Evolutionary conservation across 2,888 invertebrate genomes (phyloP).

Genomic region (Cyrtodaria siliqua): DNA sequence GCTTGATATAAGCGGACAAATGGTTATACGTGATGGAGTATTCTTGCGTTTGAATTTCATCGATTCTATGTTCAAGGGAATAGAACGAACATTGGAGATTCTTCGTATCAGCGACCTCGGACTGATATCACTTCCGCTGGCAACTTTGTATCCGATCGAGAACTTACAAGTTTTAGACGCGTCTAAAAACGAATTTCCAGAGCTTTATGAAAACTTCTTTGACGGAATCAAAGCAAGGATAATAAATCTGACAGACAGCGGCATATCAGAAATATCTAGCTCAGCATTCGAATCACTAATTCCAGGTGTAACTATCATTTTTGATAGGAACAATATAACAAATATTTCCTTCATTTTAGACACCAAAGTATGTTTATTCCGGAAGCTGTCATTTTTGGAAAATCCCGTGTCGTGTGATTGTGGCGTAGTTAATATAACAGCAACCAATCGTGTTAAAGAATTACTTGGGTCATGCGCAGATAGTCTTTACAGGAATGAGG

Average conservation of each 20-base stretch:
- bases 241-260: constrained; percentile 47
- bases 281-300: constrained; percentile 46
- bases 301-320: constrained; percentile 41
- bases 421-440: constrained; percentile 45
- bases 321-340: constrained; percentile 56
- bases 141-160: constrained; percentile 37
- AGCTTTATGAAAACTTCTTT: constrained; percentile 56
- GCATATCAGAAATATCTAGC: constrained; percentile 40
- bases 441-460: constrained; percentile 44
- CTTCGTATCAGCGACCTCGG: constrained; percentile 44
- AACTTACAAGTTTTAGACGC: constrained; percentile 44
- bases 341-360: constrained; percentile 60
- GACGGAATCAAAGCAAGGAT: constrained; percentile 35
- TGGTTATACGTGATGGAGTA: constrained; percentile 18
- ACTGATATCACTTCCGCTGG: constrained; percentile 48
- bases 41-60: constrained; percentile 37
- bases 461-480: constrained; percentile 51
- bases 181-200: constrained; percentile 53
- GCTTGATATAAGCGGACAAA: constrained; percentile 58
- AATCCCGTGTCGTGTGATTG: constrained; percentile 61
- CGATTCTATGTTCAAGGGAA: constrained; percentile 58
- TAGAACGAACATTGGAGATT: constrained; percentile 48
- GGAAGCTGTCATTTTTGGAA: constrained; percentile 45
- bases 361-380: constrained; percentile 45
- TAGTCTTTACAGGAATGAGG: constrained; percentile 35